phyloP scores from a whole-genome alignment of 1,140 invertebrate species.

The Vollenhovia emeryi region DNA sequence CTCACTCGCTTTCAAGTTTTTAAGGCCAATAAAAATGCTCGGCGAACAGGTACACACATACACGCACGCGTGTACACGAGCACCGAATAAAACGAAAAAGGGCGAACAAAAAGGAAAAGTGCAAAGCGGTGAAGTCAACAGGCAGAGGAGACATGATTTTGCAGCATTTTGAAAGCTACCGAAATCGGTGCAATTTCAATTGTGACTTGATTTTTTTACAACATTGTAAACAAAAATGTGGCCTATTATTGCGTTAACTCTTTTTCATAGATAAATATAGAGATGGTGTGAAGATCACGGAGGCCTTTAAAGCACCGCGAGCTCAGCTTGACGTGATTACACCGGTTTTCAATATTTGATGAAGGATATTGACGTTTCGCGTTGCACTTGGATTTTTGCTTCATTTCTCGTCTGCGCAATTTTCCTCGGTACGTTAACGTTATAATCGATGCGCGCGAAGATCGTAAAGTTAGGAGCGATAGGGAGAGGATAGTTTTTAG shows the following conservation, averaged over 20 bases:
- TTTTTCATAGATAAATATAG: background rate
- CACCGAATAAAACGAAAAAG: background rate
- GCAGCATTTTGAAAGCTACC: background rate
- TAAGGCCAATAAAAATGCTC: conserved; percentile 45
- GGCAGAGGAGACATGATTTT: background rate
- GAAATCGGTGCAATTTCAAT: background rate
- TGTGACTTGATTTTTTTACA: background rate
- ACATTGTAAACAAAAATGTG: background rate
- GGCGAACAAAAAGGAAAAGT: conserved; percentile 11
- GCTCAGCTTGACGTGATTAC: background rate
- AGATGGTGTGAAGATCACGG: background rate
- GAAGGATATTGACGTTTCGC: background rate
- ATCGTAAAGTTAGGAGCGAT: conserved; percentile 13
- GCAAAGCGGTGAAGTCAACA: background rate
- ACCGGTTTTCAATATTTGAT: background rate
- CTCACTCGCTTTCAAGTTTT: conserved; percentile 11
- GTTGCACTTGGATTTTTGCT: background rate
- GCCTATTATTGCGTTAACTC: background rate
- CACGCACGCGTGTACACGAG: background rate
- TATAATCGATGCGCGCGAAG: background rate
- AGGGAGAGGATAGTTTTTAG: background rate
- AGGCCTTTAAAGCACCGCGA: background rate
- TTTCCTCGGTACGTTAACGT: background rate
- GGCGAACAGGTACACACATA: conserved; percentile 9
- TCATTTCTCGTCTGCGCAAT: background rate